Conservation (phyloP, 2,888 invertebrate species). For the Branchipolynoe longqiensis region DNA sequence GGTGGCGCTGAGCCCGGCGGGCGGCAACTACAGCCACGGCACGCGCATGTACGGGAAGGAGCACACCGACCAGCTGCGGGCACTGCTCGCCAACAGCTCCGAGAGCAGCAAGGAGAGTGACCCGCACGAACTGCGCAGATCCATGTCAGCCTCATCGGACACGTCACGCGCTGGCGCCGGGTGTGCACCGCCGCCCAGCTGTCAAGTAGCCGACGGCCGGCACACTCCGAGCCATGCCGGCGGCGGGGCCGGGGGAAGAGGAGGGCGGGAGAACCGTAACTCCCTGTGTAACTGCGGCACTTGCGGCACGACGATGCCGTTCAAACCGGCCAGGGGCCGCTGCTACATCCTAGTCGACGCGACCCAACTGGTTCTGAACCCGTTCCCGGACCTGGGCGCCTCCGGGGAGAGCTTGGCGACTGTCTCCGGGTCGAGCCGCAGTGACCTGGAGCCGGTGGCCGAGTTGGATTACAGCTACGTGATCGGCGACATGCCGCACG, state of each 20-base stretch:
- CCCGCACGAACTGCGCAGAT: slow-evolving; percentile 11
- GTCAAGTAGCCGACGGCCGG: background rate
- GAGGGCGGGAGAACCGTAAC: background rate
- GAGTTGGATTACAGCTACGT: background rate
- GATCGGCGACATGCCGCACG: background rate
- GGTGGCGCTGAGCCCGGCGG: background rate
- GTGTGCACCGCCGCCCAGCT: background rate
- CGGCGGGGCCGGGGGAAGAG: background rate
- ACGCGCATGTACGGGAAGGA: background rate
- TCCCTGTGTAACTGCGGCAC: background rate
- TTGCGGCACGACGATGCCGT: background rate
- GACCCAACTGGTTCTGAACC: background rate
- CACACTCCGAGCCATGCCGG: no score
- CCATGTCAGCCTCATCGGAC: background rate
- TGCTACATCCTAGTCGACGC: slow-evolving; percentile 14
- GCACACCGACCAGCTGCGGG: slow-evolving; percentile 5
- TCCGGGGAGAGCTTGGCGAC: background rate
- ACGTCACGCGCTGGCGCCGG: background rate
- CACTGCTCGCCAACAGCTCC: slow-evolving; percentile 2
- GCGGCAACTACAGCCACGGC: background rate
- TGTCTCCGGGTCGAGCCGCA: background rate
- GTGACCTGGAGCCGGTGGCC: background rate
- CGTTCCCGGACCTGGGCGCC: slow-evolving; percentile 1
- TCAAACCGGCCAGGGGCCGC: slow-evolving; percentile 28
- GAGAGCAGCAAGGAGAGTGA: slow-evolving; percentile 52